A percentile compares a stretch with the other conserved stretches of the same genome.
Evolutionary conservation across 2,888 invertebrate species (phyloP).

Genomic region (Morinoia aosen): DNA sequence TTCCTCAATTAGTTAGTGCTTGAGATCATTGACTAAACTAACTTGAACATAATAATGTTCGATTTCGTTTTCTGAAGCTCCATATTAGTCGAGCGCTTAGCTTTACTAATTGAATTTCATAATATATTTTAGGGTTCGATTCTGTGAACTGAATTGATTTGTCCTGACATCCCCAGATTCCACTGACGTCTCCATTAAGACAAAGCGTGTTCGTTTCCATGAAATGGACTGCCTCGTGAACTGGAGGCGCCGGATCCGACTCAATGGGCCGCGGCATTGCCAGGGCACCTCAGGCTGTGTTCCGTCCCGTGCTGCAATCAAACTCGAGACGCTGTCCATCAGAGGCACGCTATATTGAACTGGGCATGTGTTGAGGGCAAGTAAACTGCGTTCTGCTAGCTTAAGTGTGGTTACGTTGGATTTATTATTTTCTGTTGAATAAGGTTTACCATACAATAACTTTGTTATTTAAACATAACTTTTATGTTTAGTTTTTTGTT

Average conservation of each 20-base stretch:
- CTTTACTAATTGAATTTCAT: not conserved
- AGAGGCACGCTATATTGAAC: no score
- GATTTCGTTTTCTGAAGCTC: not conserved
- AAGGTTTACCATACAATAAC: no score
- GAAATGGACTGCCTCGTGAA: not conserved
- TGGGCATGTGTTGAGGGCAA: no score
- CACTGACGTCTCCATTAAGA: not conserved
- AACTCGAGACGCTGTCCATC: no score
- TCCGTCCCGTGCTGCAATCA: not conserved
- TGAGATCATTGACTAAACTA: no score
- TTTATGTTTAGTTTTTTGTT: no score
- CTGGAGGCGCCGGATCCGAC: not conserved
- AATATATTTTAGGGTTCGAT: not conserved
- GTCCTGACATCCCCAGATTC: not conserved
- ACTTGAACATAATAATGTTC: no score
- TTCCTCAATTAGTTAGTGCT: no score
- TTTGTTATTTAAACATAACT: no score
- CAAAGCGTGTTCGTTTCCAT: not conserved
- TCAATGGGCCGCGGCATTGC: not conserved
- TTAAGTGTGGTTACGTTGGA: no score
- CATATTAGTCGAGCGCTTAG: not conserved
- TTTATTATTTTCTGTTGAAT: no score
- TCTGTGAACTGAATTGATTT: not conserved
- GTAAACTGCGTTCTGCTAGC: no score
- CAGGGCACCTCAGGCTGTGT: not conserved